These are phyloP conservation scores for Nipponia nippon DNA, from an alignment of 2,113 vertebrate genomes.

Conservation along the genomic window DNA sequence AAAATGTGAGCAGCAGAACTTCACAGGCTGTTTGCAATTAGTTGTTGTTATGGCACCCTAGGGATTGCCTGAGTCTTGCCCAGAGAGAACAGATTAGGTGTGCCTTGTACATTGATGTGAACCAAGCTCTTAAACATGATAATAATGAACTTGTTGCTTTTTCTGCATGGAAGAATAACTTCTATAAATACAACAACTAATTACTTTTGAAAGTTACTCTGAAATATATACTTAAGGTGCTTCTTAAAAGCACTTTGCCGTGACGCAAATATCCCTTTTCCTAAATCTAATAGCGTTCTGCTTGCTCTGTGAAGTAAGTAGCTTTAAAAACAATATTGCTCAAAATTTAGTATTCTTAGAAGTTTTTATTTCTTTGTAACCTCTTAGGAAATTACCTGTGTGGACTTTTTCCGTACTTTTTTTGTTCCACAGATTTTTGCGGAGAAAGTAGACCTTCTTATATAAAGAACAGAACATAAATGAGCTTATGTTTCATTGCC, in stretches of 20 bases:
- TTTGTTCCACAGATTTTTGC: neutral
- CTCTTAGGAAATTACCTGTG: neutral
- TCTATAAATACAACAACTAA: neutral
- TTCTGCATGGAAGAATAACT: neutral
- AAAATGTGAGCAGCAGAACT: neutral
- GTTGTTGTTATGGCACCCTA: neutral
- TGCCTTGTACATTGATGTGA: neutral
- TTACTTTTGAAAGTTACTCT: neutral
- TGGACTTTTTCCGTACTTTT: neutral
- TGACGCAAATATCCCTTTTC: neutral
- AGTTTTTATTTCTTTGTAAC: neutral
- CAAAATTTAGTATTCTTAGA: neutral
- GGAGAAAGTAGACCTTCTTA: neutral
- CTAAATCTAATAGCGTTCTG: neutral
- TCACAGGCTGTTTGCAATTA: neutral
- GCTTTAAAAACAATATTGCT: neutral
- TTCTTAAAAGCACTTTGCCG: neutral
- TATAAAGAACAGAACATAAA: neutral
- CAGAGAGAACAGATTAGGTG: neutral
- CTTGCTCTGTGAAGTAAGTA: neutral
- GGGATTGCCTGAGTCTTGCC: neutral
- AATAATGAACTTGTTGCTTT: neutral
- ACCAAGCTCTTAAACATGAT: neutral
- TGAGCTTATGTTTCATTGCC: neutral
- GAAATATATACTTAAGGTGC: neutral